Evolutionary conservation across 1,140 invertebrate species (phyloP), one percentile per base, ranked within the genome.

Genomic region (Ceratoteleas bidentatus): DNA sequence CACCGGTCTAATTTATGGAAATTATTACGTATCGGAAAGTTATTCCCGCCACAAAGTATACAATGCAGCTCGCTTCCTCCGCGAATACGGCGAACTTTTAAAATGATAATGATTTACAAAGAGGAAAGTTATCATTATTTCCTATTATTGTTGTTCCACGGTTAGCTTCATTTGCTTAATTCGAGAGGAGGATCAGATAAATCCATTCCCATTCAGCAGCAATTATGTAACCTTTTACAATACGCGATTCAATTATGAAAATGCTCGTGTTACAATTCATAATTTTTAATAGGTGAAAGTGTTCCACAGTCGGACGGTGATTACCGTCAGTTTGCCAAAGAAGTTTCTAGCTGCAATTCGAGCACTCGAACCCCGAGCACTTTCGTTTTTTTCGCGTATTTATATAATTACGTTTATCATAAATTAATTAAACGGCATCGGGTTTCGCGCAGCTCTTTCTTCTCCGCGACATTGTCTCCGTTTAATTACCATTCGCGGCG

Each of bases 261-360:
- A 76, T 62, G 57, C 49, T 54, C n/a, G 24, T 38, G 61, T 61
- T 68, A 61, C 32, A 69, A 62, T 77, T 69, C 40, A 50, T 77
- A 58, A 68, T 68, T 76, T 66, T 76, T 66, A 68, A 15, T 60
- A 45, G 45, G 73, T 56, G 73, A 77, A 77, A 69, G 73, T 68
- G 40, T 65, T 69, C 14, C 6, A 16, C 11, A 62, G 13, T 58
- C 33, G 57, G 43, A 50, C n/a, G 43, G 33, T 43, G 58, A 62
- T 73, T 62, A 40, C 40, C 47, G 33, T 70, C 40, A 15, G 10
- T 74, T 65, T 58, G 61, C 14, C 33, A 61, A 62, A 45, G 33
- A 69, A 77, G 61, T 75, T 75, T 66, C 72, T 75, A 75, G 66
- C 54, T 62, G 62, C 54, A 73, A 73, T 56, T 36, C 14, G 32